These are phyloP conservation scores for Acrobasis suavella DNA, from an alignment of 2,888 invertebrate genomes.

Conservation along the genomic window DNA sequence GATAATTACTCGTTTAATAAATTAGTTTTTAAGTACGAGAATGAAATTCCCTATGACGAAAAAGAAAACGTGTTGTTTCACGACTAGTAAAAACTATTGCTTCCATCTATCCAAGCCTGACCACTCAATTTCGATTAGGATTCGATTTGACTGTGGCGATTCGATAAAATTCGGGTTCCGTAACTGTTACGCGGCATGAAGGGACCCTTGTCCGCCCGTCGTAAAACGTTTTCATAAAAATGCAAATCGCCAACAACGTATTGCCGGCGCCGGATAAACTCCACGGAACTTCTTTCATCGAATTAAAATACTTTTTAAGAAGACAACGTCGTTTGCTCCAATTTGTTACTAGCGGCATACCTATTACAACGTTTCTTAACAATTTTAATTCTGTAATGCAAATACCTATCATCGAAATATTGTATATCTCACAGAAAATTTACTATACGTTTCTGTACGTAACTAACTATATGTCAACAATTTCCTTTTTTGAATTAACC, in stretches of 20 bases:
- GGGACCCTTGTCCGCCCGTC: slow-evolving; percentile 41
- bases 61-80: neutral
- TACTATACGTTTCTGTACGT: too few species aligned
- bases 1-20: too few species aligned
- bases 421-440: too few species aligned
- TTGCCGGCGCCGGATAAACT: slow-evolving; percentile 55
- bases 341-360: slow-evolving; percentile 45
- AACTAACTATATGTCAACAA: too few species aligned
- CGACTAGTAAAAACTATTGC: neutral
- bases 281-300: slow-evolving; percentile 61
- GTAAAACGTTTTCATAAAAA: slow-evolving; percentile 78
- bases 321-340: slow-evolving; percentile 60
- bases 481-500: too few species aligned
- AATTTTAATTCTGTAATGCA: slow-evolving; percentile 27
- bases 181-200: slow-evolving; percentile 35
- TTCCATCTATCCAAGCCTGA: slow-evolving; percentile 16
- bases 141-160: slow-evolving; percentile 25
- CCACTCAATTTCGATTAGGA: slow-evolving; percentile 25
- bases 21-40: too few species aligned
- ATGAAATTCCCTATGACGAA: too few species aligned
- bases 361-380: slow-evolving; percentile 25
- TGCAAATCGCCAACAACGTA: slow-evolving; percentile 74
- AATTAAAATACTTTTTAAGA: slow-evolving; percentile 71
- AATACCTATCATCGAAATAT: neutral
- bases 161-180: slow-evolving; percentile 31